Evolutionary conservation across 2,888 invertebrate species (phyloP).

Genomic region (Hololepta plana): DNA sequence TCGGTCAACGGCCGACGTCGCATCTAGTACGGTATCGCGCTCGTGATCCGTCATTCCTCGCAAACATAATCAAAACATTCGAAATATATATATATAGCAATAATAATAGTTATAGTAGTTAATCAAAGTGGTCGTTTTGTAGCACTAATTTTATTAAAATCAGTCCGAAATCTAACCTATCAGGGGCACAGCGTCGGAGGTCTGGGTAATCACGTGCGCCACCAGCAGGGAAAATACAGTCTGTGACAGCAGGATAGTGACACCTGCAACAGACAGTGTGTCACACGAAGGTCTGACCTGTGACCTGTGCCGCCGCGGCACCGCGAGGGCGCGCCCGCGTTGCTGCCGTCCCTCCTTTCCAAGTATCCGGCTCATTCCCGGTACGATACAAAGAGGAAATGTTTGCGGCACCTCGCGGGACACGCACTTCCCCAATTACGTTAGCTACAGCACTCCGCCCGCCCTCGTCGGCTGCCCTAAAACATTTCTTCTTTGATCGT

Average conservation of each 20-base stretch:
- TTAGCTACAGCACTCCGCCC: constrained; percentile 15
- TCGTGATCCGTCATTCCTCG: no score
- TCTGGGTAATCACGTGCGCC: constrained; percentile 97
- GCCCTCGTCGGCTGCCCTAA: constrained; percentile 18
- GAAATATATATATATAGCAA: no score
- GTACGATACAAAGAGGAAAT: constrained; percentile 28
- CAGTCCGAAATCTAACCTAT: constrained; percentile 84
- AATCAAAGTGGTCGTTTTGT: constrained; percentile 1
- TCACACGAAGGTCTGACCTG: constrained; percentile 29
- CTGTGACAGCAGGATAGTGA: constrained; percentile 97
- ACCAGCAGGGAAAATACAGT: constrained; percentile 99
- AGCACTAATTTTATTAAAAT: constrained; percentile 4
- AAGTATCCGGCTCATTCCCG: constrained; percentile 6
- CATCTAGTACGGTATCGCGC: no score
- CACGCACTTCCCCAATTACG: constrained; percentile 11
- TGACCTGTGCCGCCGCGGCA: constrained; percentile 23
- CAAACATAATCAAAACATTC: no score
- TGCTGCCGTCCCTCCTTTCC: no score
- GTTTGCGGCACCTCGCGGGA: constrained; percentile 20
- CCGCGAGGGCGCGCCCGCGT: constrained; percentile 4
- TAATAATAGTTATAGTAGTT: no score
- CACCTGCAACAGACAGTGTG: constrained; percentile 73
- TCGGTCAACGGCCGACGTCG: no score
- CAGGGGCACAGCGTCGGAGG: constrained; percentile 97
- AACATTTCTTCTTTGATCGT: constrained; percentile 30